Evolutionary conservation across 64 coral and sea anemone genomes (phyloP), one percentile per base, ranked within the genome.

Genomic region (Dendrophyllia cribrosa): DNA sequence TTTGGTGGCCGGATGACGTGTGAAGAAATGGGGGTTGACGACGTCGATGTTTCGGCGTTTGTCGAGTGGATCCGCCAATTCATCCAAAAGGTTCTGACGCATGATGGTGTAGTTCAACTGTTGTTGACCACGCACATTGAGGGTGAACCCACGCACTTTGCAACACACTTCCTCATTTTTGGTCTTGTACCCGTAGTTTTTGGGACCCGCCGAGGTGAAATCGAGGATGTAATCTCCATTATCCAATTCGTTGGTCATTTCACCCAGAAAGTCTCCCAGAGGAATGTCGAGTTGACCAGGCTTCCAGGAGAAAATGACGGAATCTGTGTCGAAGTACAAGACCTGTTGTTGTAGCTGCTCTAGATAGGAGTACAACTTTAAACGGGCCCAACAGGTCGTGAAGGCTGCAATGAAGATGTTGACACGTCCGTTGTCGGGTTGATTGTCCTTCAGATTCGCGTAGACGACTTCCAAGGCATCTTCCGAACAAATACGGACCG

Each of bases 161-260:
- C 63, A 72, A 0, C 51, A 43, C 1, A 9, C 53, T 26, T 71
- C 21, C 3, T 77, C 89, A 17, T 83, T 5, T 5, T 58, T 24
- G 0, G 62, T 26, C 23, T 60, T 10, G 62, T 83, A 91, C 0
- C 15, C 76, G 25, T 81, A 80, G 53, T 90, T 90, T 24, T 90
- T 90, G 5, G 75, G 75, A 55, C 88, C 76, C 0, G 43, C 62
- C 0, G 60, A 79, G 16, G 51, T 51, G 8, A 79, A 90, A 1
- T 76, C 77, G 0, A 26, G 34, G 52, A 82, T 91, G 14, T 72
- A 48, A n/a, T 89, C 51, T 6, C 34, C 83, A 3, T 81, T 62
- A 11, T 46, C 88, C 9, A 62, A 10, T 26, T 90, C 76, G 3
- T 72, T 46, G 0, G 47, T 90, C 20, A 88, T 46, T 12, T 75